Percentiles rank a stretch among this genome's conserved stretches.
phyloP scores from a whole-genome alignment of 2,888 invertebrate genomes.

The Synanthedon formicaeformis region DNA sequence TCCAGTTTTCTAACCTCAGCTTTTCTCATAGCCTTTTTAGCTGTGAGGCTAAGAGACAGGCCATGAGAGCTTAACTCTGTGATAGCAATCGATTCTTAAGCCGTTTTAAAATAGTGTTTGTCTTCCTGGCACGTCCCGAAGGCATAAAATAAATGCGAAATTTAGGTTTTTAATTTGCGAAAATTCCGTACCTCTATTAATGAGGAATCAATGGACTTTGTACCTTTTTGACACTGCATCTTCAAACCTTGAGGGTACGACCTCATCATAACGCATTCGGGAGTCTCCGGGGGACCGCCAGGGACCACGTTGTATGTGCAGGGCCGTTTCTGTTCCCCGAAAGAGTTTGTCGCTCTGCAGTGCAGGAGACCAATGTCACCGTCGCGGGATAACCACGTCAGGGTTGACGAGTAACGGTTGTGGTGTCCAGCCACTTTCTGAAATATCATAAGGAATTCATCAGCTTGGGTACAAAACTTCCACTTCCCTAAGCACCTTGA shows the following conservation, averaged over 20 bases:
- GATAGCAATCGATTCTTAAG: too few species aligned
- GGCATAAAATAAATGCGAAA: neutral
- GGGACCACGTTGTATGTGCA: conserved; percentile 29
- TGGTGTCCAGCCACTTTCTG: conserved; percentile 35
- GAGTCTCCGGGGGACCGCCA: conserved; percentile 34
- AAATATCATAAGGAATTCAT: neutral
- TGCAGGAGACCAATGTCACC: conserved; percentile 35
- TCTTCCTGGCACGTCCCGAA: too few species aligned
- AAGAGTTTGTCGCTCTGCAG: conserved; percentile 42
- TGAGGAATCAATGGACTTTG: too few species aligned
- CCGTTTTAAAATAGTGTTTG: too few species aligned
- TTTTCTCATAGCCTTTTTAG: too few species aligned
- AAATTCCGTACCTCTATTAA: too few species aligned
- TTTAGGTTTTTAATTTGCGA: neutral
- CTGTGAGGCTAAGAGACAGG: too few species aligned
- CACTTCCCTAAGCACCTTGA: too few species aligned
- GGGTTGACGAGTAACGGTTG: conserved; percentile 34
- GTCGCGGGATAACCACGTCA: conserved; percentile 38
- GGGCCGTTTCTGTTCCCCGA: conserved; percentile 43
- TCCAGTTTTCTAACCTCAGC: too few species aligned
- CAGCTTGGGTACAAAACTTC: too few species aligned
- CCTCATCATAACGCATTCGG: conserved; percentile 27
- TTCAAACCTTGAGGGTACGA: conserved; percentile 22
- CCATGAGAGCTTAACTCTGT: too few species aligned
- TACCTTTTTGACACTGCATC: conserved; percentile 42